These are phyloP conservation scores for Mythimna pallens DNA, from an alignment of 2,888 invertebrate genomes.

Conservation along the genomic window DNA sequence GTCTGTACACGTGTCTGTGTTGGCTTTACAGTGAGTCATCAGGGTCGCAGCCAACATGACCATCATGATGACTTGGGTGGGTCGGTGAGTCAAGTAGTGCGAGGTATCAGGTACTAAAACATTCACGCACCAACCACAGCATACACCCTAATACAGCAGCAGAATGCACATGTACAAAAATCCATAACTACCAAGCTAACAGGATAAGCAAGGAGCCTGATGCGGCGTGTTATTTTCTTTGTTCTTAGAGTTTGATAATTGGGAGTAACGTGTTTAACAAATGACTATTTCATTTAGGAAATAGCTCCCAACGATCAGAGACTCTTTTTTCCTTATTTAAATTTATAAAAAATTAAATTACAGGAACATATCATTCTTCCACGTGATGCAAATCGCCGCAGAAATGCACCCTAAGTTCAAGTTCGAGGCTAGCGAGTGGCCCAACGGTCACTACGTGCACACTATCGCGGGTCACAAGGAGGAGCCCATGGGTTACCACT, in stretches of 20 bases:
- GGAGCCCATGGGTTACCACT: slow-evolving; percentile 96
- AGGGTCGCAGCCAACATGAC: too few relatives aligned
- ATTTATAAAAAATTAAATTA: slow-evolving; percentile 25
- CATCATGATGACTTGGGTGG: too few relatives aligned
- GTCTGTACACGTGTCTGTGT: too few relatives aligned
- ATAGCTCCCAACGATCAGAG: neutral
- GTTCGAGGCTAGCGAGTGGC: slow-evolving; percentile 96
- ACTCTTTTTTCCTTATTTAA: neutral
- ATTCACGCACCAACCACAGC: neutral
- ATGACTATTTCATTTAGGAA: too few relatives aligned
- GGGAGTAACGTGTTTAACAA: too few relatives aligned
- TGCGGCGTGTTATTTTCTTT: neutral
- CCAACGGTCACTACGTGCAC: slow-evolving; percentile 97
- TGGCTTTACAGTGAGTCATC: too few relatives aligned
- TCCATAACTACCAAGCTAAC: neutral
- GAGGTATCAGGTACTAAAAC: neutral
- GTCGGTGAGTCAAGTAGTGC: too few relatives aligned
- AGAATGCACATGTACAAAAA: neutral
- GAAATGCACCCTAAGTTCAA: slow-evolving; percentile 94
- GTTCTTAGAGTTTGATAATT: neutral
- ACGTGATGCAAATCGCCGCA: slow-evolving; percentile 96
- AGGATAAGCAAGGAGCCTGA: neutral
- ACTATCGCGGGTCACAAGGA: slow-evolving; percentile 95
- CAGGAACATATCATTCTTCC: slow-evolving; percentile 92
- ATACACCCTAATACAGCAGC: neutral